Conservation (phyloP, 2,797 vertebrate genomes). For the Neosalanx taihuensis region DNA sequence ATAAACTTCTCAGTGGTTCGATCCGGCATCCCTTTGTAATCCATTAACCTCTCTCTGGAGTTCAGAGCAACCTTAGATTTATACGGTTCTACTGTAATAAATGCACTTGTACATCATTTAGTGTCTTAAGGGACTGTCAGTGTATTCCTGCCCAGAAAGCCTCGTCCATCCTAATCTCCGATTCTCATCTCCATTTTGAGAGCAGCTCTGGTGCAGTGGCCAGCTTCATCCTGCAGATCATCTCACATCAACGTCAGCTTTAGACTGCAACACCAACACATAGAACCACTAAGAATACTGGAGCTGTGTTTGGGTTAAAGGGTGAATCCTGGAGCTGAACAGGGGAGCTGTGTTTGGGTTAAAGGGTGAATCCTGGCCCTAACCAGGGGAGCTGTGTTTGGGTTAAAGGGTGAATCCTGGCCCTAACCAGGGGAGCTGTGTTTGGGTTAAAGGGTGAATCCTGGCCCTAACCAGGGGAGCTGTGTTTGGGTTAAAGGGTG, state of each 20-base stretch:
- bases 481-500: no score
- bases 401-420: no score
- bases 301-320: no score
- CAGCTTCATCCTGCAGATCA: slow-evolving; percentile 27
- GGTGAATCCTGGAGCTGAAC: slow-evolving; percentile 26
- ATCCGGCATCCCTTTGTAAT: slow-evolving; percentile 85
- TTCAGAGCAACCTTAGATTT: slow-evolving; percentile 82
- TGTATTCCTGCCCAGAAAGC: slow-evolving; percentile 67
- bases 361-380: no score
- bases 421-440: no score
- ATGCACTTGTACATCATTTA: slow-evolving; percentile 84
- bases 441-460: no score
- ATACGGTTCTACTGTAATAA: slow-evolving; percentile 80
- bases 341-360: slow-evolving; percentile 1
- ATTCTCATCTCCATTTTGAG: slow-evolving; percentile 52
- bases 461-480: no score
- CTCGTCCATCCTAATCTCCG: slow-evolving; percentile 54
- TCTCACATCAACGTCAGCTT: slow-evolving; percentile 10
- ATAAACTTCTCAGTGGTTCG: slow-evolving; percentile 81
- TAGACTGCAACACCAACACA: background rate
- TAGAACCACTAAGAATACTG: background rate
- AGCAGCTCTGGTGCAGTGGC: background rate
- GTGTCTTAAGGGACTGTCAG: slow-evolving; percentile 75
- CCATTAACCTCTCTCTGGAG: slow-evolving; percentile 85
- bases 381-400: no score